phyloP scores from a whole-genome alignment of 2,888 invertebrate genomes.

The Drosophila nr. fundita region DNA sequence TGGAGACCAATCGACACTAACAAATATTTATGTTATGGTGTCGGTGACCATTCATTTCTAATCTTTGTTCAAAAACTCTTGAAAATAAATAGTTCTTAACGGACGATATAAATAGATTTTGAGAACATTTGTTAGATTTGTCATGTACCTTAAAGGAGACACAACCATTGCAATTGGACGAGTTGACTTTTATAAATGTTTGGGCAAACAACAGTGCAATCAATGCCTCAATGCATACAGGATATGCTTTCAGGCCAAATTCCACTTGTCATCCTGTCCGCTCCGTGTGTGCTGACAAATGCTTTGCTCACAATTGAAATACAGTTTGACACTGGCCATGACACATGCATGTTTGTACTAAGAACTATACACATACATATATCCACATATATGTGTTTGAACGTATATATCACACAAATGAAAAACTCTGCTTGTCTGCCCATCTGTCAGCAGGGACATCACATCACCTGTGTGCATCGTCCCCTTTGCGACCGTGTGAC shows the following conservation, averaged over 20 bases:
- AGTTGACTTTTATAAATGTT: conserved; percentile 71
- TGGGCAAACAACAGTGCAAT: conserved; percentile 7
- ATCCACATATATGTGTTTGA: too few species aligned
- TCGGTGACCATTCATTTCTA: background rate
- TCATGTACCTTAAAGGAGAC: background rate
- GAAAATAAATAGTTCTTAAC: background rate
- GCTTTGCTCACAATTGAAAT: conserved; percentile 42
- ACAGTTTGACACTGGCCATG: conserved; percentile 31
- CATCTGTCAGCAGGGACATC: conserved; percentile 20
- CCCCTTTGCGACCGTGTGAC: conserved; percentile 46
- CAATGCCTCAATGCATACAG: conserved; percentile 46
- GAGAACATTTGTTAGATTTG: background rate
- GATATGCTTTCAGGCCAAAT: conserved; percentile 73
- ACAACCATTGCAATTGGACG: conserved; percentile 11
- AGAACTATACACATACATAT: background rate
- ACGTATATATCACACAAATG: background rate
- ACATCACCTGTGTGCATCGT: conserved; percentile 11
- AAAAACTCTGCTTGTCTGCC: conserved; percentile 1
- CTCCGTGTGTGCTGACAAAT: conserved; percentile 23
- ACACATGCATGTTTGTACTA: conserved; percentile 6
- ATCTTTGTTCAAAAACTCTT: background rate
- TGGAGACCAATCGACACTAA: background rate
- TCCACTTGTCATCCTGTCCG: conserved; percentile 71
- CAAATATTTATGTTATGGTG: background rate
- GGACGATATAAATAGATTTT: background rate